These are phyloP conservation scores for Palythoa heliodiscus DNA, from an alignment of 92 coral and sea anemone genomes.

Conservation along the genomic window DNA sequence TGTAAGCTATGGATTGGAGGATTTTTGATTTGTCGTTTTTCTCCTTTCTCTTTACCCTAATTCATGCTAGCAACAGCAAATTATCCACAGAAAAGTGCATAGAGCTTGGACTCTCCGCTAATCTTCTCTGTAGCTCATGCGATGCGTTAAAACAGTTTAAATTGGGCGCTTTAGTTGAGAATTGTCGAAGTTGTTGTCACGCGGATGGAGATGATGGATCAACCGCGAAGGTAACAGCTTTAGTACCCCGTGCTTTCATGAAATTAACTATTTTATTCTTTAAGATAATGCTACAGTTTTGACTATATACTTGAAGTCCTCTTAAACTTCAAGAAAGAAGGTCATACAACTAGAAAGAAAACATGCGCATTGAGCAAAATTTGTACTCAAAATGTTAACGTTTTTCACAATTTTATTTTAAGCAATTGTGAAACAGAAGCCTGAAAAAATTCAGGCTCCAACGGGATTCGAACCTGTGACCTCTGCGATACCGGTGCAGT, in stretches of 20 bases:
- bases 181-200: slow-evolving; percentile 90
- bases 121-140: slow-evolving; percentile 95
- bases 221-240: slow-evolving; percentile 62
- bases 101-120: slow-evolving; percentile 82
- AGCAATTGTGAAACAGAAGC: too few relatives aligned
- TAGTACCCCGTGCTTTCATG: not conserved
- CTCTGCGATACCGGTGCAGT: too few relatives aligned
- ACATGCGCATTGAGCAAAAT: too few relatives aligned
- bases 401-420: too few relatives aligned
- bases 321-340: too few relatives aligned
- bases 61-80: slow-evolving; percentile 70
- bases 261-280: not conserved
- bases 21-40: slow-evolving; percentile 69
- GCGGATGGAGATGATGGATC: slow-evolving; percentile 83
- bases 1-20: slow-evolving; percentile 85
- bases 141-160: slow-evolving; percentile 90
- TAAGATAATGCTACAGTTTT: not conserved
- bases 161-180: slow-evolving; percentile 63
- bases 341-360: too few relatives aligned
- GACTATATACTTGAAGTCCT: too few relatives aligned
- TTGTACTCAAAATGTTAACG: too few relatives aligned
- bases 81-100: slow-evolving; percentile 88
- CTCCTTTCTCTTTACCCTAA: slow-evolving; percentile 76
- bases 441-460: too few relatives aligned
- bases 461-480: too few relatives aligned